Evolutionary conservation across 2,113 vertebrate species (phyloP).

Genomic region (Gobiocypris rarus): DNA sequence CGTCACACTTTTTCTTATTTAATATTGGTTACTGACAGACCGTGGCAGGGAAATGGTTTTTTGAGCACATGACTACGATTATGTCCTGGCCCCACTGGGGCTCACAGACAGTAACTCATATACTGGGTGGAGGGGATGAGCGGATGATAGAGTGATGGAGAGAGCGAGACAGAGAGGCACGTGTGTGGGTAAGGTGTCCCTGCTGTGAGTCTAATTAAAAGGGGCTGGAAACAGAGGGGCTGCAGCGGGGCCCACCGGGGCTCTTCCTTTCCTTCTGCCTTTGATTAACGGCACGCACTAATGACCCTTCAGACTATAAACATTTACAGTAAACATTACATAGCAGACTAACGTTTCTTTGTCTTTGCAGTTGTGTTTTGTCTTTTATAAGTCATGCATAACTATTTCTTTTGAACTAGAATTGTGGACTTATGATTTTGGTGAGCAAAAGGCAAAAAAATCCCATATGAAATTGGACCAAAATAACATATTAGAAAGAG

Average conservation of each 20-base stretch:
- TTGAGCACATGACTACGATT: slow-evolving; percentile 30
- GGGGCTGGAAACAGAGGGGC: slow-evolving; percentile 80
- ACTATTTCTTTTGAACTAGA: neutral
- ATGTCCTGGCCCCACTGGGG: slow-evolving; percentile 34
- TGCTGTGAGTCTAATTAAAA: slow-evolving; percentile 93
- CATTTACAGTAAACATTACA: slow-evolving; percentile 31
- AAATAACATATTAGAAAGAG: neutral
- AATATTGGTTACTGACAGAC: slow-evolving; percentile 36
- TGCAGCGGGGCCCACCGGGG: slow-evolving; percentile 76
- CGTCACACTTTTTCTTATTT: slow-evolving; percentile 18
- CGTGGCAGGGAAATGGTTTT: slow-evolving; percentile 20
- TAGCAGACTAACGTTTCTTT: slow-evolving; percentile 21
- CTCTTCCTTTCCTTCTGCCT: slow-evolving; percentile 66
- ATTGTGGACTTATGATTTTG: neutral
- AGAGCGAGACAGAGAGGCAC: slow-evolving; percentile 56
- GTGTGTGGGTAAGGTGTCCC: slow-evolving; percentile 68
- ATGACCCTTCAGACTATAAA: slow-evolving; percentile 31
- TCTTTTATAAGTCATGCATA: neutral
- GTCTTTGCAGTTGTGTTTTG: neutral
- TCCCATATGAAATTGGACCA: neutral
- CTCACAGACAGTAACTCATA: slow-evolving; percentile 33
- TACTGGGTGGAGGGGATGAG: slow-evolving; percentile 34
- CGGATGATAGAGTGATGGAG: slow-evolving; percentile 59
- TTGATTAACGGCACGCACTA: slow-evolving; percentile 81
- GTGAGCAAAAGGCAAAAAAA: neutral